These are phyloP conservation scores for Cheilosia pagana DNA, from an alignment of 2,888 invertebrate genomes.

Conservation along the genomic window DNA sequence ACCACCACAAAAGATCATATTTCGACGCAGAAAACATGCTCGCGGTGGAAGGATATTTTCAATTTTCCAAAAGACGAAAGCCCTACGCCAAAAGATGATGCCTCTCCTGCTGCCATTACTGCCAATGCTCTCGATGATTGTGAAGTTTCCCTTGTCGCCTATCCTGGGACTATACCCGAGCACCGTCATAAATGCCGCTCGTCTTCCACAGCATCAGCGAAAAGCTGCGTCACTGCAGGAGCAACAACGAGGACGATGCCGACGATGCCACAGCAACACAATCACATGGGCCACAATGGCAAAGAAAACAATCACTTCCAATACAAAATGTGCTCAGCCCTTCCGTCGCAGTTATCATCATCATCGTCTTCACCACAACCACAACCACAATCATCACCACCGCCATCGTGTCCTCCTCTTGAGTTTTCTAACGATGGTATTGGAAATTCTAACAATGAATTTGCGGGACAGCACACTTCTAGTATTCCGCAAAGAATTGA, in stretches of 20 bases:
- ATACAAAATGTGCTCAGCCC: constrained; percentile 42
- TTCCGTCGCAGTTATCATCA: constrained; percentile 27
- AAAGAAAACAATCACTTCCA: constrained; percentile 53
- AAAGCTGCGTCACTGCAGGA: background rate
- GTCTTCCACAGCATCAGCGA: background rate
- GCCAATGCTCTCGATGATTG: constrained; percentile 54
- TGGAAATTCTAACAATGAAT: constrained; percentile 49
- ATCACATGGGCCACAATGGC: constrained; percentile 34
- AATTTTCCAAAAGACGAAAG: constrained; percentile 51
- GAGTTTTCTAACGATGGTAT: constrained; percentile 42
- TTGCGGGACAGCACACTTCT: constrained; percentile 40
- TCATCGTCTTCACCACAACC: background rate
- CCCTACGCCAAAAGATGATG: constrained; percentile 47
- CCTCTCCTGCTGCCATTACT: constrained; percentile 33
- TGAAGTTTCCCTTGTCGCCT: constrained; percentile 34
- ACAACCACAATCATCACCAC: background rate
- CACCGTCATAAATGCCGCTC: constrained; percentile 4
- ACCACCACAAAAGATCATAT: constrained; percentile 47
- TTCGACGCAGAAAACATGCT: constrained; percentile 40
- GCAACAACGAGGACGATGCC: background rate
- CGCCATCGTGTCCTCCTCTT: constrained; percentile 27
- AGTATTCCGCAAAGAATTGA: constrained; percentile 31
- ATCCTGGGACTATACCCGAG: constrained; percentile 18
- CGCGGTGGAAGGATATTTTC: constrained; percentile 49
- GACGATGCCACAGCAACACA: constrained; percentile 27